Conservation (phyloP, 2,888 invertebrate species). For the Erynnis tages region DNA sequence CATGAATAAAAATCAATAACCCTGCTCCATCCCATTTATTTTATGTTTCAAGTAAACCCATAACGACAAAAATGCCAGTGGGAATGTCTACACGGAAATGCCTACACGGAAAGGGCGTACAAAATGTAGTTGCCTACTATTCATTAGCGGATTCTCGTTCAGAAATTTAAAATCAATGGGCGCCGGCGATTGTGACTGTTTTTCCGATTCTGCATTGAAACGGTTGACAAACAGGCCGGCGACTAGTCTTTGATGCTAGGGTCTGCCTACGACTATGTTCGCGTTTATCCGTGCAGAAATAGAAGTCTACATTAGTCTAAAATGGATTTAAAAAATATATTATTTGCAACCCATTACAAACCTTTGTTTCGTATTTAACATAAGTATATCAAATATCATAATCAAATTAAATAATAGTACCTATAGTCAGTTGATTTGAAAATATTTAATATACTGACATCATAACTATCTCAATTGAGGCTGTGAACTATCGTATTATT, state of each 20-base stretch:
- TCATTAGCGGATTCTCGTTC: conserved; percentile 24
- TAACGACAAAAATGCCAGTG: neutral
- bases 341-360: no score
- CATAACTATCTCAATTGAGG: no score
- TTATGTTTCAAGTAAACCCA: conserved; percentile 1
- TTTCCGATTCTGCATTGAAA: conserved; percentile 19
- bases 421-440: no score
- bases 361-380: no score
- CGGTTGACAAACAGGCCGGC: conserved; percentile 15
- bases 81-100: conserved; percentile 6
- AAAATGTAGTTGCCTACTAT: conserved; percentile 14
- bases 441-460: no score
- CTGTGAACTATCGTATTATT: no score
- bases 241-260: neutral
- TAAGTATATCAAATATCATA: no score
- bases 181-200: conserved; percentile 5
- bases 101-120: conserved; percentile 21
- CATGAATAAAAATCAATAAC: no score
- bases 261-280: neutral
- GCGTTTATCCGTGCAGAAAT: no score
- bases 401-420: no score
- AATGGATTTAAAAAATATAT: no score
- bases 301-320: no score
- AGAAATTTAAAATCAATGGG: conserved; percentile 22
- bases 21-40: neutral